A percentile compares a stretch with the other conserved stretches of the same genome.
phyloP scores from a whole-genome alignment of 2,888 invertebrate species.

The Lobophora halterata region DNA sequence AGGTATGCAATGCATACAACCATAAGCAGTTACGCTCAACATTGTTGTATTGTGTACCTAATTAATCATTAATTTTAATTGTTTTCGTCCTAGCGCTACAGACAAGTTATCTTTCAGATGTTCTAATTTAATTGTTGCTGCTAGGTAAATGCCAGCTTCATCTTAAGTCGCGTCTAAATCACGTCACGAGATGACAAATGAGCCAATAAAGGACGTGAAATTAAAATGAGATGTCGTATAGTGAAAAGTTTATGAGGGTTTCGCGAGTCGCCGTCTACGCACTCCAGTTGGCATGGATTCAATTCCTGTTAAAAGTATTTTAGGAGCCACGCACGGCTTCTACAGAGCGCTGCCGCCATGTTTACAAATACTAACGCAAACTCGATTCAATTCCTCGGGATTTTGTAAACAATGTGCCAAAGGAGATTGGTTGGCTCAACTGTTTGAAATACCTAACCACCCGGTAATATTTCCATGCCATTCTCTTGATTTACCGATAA shows the following conservation, averaged over 20 bases:
- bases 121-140: conserved; percentile 44
- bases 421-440: conserved; percentile 56
- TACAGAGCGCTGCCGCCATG: conserved; percentile 55
- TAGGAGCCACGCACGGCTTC: conserved; percentile 66
- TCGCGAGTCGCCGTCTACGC: conserved; percentile 72
- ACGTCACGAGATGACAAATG: conserved; percentile 51
- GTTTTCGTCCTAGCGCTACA: conserved; percentile 35
- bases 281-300: conserved; percentile 75
- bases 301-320: conserved; percentile 78
- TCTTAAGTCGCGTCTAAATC: conserved; percentile 19
- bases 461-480: conserved; percentile 24
- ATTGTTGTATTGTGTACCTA: no score
- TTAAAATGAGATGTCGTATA: conserved; percentile 71
- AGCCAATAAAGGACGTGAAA: conserved; percentile 61
- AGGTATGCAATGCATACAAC: conserved; percentile 26
- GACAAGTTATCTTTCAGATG: conserved; percentile 54
- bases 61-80: conserved; percentile 53
- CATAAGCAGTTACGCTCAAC: conserved; percentile 48
- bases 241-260: conserved; percentile 70
- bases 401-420: conserved; percentile 73
- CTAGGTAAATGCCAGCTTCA: conserved; percentile 36
- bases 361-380: conserved; percentile 77
- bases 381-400: conserved; percentile 69
- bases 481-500: conserved; percentile 35
- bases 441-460: conserved; percentile 41